Evolutionary conservation across 2,888 invertebrate species (phyloP), one percentile per base, ranked within the genome.

Genomic region (Junonia oenone): DNA sequence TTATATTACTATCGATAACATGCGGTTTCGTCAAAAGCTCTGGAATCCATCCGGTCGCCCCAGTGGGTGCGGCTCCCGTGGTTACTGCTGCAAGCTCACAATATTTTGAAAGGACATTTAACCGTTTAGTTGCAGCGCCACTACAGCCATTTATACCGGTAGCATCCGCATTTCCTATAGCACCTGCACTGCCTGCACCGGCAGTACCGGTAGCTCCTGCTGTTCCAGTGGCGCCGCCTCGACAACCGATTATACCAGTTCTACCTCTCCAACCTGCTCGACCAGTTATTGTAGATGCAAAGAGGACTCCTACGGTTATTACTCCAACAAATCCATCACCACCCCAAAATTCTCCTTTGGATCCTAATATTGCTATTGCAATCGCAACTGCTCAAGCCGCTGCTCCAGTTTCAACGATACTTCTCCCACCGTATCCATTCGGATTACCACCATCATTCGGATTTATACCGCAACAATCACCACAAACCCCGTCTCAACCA

Each of bases 61-160:
- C 73, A 2, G 63, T 65, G 17, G 72, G 63, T 1, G 55, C 67
- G n/a, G 85, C 90, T 0, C 92, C 92, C 8, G 89, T 93, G 33
- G 93, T 94, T 4, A 93, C 94, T 0, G 92, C 94, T 1, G 91
- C 92, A 53, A 94, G 94, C 72, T 93, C 93, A 40, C 94, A 94
- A 74, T 93, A 93, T 59, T 89, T 94, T 64, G 91, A 93, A 50
- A 91, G 93, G 63, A 93, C 91, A 43, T 93, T 92, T 78, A 93
- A 94, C 69, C 83, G 81, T 26, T 71, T 87, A 37, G 76, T 90
- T 2, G 78, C 81, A 6, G 81, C 83, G 31, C 77, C 78, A 2
- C 56, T 71, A 8, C 69, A 67, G 63, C 68, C 74, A n/a, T 67
- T 69, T 2, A 50, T 66, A 15, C 64, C 69, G 19, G 63, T 64